These are phyloP conservation scores for Paratilapia polleni DNA, from an alignment of 2,113 vertebrate genomes.

Conservation along the genomic window DNA sequence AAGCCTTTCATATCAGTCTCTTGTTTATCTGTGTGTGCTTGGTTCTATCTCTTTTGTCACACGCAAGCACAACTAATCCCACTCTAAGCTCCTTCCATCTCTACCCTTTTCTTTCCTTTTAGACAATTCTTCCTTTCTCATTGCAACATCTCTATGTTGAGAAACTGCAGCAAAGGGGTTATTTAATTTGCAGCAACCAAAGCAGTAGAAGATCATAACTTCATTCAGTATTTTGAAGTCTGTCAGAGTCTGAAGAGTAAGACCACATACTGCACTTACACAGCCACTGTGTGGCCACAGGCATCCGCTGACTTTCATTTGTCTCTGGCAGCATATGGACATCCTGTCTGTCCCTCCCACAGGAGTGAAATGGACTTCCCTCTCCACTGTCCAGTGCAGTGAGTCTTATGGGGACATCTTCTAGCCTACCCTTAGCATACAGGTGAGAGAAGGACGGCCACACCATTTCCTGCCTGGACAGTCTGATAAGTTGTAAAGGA, in stretches of 20 bases:
- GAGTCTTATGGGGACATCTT: slow-evolving; percentile 17
- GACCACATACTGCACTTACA: neutral
- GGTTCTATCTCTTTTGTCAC: slow-evolving; percentile 67
- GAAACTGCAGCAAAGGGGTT: slow-evolving; percentile 17
- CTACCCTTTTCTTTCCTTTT: slow-evolving; percentile 31
- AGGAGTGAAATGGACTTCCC: neutral
- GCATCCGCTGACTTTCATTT: slow-evolving; percentile 12
- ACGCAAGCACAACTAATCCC: slow-evolving; percentile 67
- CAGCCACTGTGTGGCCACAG: neutral
- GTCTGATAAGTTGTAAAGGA: slow-evolving; percentile 68
- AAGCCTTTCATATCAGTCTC: slow-evolving; percentile 46
- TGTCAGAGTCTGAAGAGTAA: neutral
- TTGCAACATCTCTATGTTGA: slow-evolving; percentile 7
- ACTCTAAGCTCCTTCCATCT: slow-evolving; percentile 55
- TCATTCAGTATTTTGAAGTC: slow-evolving; percentile 13
- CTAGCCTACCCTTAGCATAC: neutral
- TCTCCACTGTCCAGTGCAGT: neutral
- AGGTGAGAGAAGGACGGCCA: slow-evolving; percentile 46
- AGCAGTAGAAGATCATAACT: slow-evolving; percentile 39
- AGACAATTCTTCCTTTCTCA: slow-evolving; percentile 19
- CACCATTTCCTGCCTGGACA: slow-evolving; percentile 62
- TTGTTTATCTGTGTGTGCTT: slow-evolving; percentile 65
- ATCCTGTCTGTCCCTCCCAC: neutral
- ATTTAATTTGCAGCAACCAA: slow-evolving; percentile 49
- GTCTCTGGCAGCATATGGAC: slow-evolving; percentile 3